These are phyloP conservation scores for Brachyopa scutellaris DNA, from an alignment of 2,888 invertebrate genomes.

Conservation along the genomic window DNA sequence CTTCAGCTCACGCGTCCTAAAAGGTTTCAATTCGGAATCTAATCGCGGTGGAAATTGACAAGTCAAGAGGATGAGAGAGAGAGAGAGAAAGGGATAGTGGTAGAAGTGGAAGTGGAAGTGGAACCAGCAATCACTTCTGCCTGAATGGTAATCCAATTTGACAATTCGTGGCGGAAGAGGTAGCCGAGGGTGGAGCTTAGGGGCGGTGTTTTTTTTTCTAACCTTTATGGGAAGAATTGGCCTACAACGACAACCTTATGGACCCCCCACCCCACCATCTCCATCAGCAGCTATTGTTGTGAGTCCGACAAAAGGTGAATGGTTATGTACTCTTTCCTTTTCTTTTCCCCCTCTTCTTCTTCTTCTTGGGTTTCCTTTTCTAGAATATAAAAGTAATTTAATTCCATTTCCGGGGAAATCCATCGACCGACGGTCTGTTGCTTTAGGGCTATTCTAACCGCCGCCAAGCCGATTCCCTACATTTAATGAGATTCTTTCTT, in stretches of 20 bases:
- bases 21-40: slow-evolving; percentile 9
- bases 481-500: slow-evolving; percentile 24
- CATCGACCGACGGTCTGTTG: slow-evolving; percentile 45
- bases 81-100: background rate
- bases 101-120: slow-evolving; percentile 33
- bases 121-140: slow-evolving; percentile 57
- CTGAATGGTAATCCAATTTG: slow-evolving; percentile 62
- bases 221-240: slow-evolving; percentile 47
- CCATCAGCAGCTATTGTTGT: slow-evolving; percentile 38
- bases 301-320: slow-evolving; percentile 57
- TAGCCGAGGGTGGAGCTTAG: slow-evolving; percentile 3
- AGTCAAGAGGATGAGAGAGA: background rate
- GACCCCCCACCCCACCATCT: background rate
- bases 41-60: slow-evolving; percentile 20
- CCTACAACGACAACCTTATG: slow-evolving; percentile 10
- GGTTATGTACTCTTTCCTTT: slow-evolving; percentile 36
- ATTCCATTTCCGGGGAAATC: slow-evolving; percentile 57
- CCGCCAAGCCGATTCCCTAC: background rate
- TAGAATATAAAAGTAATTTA: slow-evolving; percentile 56
- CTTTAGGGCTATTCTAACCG: slow-evolving; percentile 36
- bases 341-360: background rate
- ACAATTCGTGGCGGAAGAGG: slow-evolving; percentile 42
- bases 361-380: too few relatives aligned
- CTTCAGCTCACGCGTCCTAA: slow-evolving; percentile 2
- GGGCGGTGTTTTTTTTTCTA: background rate